Base-by-base conservation (phyloP, 2,888 invertebrate species). In the Brassicogethes aeneus region DNA sequence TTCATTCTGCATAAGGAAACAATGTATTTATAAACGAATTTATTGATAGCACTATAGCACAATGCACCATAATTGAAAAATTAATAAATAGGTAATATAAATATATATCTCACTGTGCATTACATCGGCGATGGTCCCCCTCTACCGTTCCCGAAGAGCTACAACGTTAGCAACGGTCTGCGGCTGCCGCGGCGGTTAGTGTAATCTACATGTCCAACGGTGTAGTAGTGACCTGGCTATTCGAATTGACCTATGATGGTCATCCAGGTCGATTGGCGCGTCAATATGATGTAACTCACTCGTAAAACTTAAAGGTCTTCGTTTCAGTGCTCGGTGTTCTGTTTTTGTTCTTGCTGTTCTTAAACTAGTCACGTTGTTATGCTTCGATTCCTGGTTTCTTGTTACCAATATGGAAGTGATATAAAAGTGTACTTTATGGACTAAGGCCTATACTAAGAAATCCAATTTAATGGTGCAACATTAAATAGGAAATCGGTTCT, bases 181-280 rank as follows among this genome's bases (percentile, higher is more conserved):
- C 5, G 5, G 23, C 10, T 10, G 23, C 10, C 23, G 23, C 5
- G 10, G 23, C 23, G 23, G 23, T 23, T 23, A 23, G 23, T 23
- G 23, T 10, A 23, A 23, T 23, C 23, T 23, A 23, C 5, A 23
- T 23, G 23, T 23, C 23, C 23, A 23, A 23, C 23, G 23, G 23
- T 23, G 23, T 5, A 23, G 23, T 23, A 23, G 23, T 23, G 23
- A 23, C 23, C 23, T 10, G 23, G 23, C 23, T 10, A 10, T 7
- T 5, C 23, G 31, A 42, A 30, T 48, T 53, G 53, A 54, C 54
- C 54, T 50, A 43, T 44, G 52, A 47, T 52, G 49, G 48, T 44
- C 51, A 50, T 51, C 48, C 50, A 48, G 53, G 51, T 53, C 51
- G 43, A 23, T 42, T 40, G 51, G 48, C 45, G 50, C 44, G 48